phyloP scores from a whole-genome alignment of 2,888 invertebrate genomes.

The Calameuta pallipes region DNA sequence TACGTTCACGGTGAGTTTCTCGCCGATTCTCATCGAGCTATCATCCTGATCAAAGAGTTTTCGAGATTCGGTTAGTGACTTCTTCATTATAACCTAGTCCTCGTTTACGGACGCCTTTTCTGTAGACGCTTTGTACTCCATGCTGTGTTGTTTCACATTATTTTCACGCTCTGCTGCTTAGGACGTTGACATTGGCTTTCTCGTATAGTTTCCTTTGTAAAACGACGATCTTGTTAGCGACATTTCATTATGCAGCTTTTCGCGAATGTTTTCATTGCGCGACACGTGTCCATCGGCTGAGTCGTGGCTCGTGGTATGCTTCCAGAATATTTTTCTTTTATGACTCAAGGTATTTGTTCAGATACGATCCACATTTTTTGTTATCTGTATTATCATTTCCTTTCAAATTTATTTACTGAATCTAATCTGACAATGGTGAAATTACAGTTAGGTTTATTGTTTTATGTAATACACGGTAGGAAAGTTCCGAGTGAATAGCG shows the following conservation, averaged over 20 bases:
- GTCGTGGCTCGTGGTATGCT: background rate
- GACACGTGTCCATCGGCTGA: background rate
- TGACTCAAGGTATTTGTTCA: background rate
- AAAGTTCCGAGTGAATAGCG: background rate
- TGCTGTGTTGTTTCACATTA: background rate
- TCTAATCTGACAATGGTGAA: background rate
- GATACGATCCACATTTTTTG: background rate
- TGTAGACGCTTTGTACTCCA: background rate
- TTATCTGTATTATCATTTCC: background rate
- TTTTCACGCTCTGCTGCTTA: slow-evolving; percentile 13
- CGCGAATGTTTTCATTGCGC: background rate
- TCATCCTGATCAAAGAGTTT: background rate
- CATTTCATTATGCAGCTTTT: background rate
- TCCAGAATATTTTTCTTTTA: background rate
- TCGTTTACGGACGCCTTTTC: background rate
- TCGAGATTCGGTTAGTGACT: background rate
- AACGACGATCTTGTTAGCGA: background rate
- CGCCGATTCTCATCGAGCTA: background rate
- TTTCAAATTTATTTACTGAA: background rate
- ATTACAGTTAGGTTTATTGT: background rate
- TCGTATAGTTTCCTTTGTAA: background rate
- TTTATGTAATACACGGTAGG: background rate
- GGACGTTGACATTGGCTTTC: slow-evolving; percentile 12
- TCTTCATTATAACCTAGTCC: background rate
- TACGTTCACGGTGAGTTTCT: slow-evolving; percentile 15